A percentile compares a stretch with the other conserved stretches of the same genome.
These are phyloP conservation scores for Gorsachius goisagi DNA, from an alignment of 2,113 vertebrate species.

Conservation along the genomic window DNA sequence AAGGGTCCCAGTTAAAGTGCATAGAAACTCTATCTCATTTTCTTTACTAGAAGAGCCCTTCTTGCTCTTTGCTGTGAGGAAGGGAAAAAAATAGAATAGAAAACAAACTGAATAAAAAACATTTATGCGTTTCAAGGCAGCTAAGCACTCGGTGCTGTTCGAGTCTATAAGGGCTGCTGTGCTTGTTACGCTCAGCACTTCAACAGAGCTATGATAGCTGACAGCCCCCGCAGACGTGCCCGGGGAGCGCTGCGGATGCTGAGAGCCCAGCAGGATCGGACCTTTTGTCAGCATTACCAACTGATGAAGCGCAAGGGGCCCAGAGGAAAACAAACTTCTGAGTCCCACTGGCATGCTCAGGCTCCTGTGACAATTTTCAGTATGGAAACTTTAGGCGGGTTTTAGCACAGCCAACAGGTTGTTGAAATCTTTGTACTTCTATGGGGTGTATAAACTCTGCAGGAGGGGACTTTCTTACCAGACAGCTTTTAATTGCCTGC, in stretches of 20 bases:
- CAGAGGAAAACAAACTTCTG: not conserved
- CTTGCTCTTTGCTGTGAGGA: not conserved
- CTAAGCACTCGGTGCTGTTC: not conserved
- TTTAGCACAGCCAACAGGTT: not conserved
- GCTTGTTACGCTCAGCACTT: not conserved
- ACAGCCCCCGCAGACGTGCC: not conserved
- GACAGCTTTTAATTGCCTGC: not conserved
- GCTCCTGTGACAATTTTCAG: not conserved
- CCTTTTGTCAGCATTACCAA: not conserved
- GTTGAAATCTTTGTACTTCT: not conserved
- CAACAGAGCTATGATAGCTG: not conserved
- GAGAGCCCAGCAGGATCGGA: not conserved
- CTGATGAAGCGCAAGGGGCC: accelerated
- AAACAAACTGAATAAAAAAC: not conserved
- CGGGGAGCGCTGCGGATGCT: accelerated
- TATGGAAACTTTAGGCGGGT: not conserved
- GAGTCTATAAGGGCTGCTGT: not conserved
- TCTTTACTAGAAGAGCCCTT: not conserved
- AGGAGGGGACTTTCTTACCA: not conserved
- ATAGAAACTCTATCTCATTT: not conserved
- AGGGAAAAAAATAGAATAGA: not conserved
- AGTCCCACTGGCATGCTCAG: not conserved
- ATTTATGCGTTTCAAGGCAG: accelerated
- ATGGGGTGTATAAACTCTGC: not conserved
- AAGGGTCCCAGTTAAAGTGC: not conserved